Evolutionary conservation across 2,797 vertebrate species (phyloP).

Genomic region (Betta splendens): DNA sequence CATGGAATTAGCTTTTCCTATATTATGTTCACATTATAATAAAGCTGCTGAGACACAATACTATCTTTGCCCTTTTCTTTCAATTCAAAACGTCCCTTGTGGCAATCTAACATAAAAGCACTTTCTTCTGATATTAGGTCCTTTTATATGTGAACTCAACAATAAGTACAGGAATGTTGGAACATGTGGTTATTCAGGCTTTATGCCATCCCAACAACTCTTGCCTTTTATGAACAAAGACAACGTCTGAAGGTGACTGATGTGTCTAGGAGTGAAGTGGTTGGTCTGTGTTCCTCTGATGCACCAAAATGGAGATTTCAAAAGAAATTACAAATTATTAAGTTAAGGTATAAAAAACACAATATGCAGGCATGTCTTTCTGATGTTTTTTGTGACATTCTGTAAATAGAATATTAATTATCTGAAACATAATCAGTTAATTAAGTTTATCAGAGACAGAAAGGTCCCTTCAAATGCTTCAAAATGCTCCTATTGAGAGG

Average conservation of each 20-base stretch:
- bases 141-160: slow-evolving; percentile 42
- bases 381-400: neutral
- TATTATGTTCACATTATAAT: no score
- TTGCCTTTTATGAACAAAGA: slow-evolving; percentile 45
- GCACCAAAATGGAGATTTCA: slow-evolving; percentile 34
- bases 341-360: slow-evolving; percentile 9
- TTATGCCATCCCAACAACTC: slow-evolving; percentile 33
- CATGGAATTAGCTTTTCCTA: no score
- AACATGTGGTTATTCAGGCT: slow-evolving; percentile 38
- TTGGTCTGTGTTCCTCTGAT: slow-evolving; percentile 16
- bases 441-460: no score
- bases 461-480: no score
- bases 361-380: slow-evolving; percentile 4
- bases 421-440: no score
- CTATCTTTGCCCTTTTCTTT: slow-evolving; percentile 13
- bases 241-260: slow-evolving; percentile 32
- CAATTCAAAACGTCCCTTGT: slow-evolving; percentile 53
- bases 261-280: slow-evolving; percentile 22
- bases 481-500: no score
- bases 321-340: slow-evolving; percentile 39
- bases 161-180: slow-evolving; percentile 37
- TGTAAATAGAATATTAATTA: neutral
- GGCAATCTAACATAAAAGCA: slow-evolving; percentile 43
- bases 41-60: slow-evolving; percentile 2
- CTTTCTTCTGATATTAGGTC: slow-evolving; percentile 67